Conservation (phyloP, 2,888 invertebrate genomes). For the Chrysodeixis includens region DNA sequence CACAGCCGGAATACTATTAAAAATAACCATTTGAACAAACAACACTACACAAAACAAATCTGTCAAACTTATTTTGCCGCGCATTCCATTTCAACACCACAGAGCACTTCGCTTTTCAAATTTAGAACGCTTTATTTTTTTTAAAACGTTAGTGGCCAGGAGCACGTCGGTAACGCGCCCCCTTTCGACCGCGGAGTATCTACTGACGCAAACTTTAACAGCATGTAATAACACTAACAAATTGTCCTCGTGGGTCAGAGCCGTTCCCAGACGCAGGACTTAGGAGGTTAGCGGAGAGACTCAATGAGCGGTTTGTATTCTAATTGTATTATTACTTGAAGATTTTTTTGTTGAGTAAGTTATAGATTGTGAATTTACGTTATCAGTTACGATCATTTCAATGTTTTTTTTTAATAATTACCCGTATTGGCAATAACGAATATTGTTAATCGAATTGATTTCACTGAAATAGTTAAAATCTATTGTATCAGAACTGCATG, state of each 20-base stretch:
- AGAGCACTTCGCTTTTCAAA: constrained; percentile 32
- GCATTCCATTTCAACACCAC: constrained; percentile 51
- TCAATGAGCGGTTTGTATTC: constrained; percentile 59
- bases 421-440: too few relatives aligned
- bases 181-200: constrained; percentile 77
- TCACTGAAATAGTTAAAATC: too few relatives aligned
- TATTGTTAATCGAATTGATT: too few relatives aligned
- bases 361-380: too few relatives aligned
- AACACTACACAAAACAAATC: constrained; percentile 35
- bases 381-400: too few relatives aligned
- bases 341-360: not conserved
- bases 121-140: constrained; percentile 50
- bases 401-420: too few relatives aligned
- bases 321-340: constrained; percentile 18
- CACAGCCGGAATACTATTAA: constrained; percentile 52
- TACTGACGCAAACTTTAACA: constrained; percentile 82
- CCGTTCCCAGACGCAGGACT: constrained; percentile 75
- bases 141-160: constrained; percentile 55
- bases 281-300: constrained; percentile 73
- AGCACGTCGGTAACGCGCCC: constrained; percentile 72
- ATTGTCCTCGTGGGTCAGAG: constrained; percentile 82
- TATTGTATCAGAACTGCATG: not conserved
- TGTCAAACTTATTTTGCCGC: constrained; percentile 35
- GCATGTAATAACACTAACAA: constrained; percentile 84
- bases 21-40: constrained; percentile 54